Conservation (phyloP, 2,113 vertebrate genomes). For the Butastur rufipennis region DNA sequence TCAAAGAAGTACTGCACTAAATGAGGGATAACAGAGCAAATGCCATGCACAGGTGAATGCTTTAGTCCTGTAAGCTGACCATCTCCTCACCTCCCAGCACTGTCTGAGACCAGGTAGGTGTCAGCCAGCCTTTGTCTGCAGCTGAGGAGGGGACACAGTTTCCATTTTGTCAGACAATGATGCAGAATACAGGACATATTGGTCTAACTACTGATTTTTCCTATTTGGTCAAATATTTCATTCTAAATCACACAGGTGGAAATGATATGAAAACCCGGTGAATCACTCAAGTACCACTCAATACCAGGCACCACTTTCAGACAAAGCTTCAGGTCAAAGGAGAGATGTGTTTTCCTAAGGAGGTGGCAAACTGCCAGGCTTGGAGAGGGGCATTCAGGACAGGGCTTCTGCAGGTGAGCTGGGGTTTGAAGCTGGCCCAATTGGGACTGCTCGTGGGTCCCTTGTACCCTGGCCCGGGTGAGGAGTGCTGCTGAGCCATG, state of each 20-base stretch:
- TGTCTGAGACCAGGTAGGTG: background rate
- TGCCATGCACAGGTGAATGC: background rate
- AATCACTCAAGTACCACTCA: background rate
- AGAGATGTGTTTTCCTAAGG: background rate
- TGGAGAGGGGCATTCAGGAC: background rate
- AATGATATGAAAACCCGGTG: background rate
- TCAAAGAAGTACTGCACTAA: background rate
- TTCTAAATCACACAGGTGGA: background rate
- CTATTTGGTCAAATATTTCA: background rate
- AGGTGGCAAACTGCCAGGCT: background rate
- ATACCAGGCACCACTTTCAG: fast-evolving
- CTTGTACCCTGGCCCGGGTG: background rate
- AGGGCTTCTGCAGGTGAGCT: background rate
- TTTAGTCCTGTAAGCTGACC: background rate
- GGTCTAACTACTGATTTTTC: background rate
- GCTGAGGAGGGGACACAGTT: background rate
- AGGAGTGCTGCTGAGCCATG: background rate
- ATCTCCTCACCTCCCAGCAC: background rate
- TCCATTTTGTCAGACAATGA: background rate
- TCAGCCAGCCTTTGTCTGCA: background rate
- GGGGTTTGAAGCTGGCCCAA: background rate
- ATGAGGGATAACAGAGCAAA: background rate
- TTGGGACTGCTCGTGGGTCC: fast-evolving
- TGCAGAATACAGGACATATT: background rate
- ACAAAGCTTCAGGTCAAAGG: background rate